phyloP scores from a whole-genome alignment of 2,888 invertebrate genomes.

The Melitaea athalia region DNA sequence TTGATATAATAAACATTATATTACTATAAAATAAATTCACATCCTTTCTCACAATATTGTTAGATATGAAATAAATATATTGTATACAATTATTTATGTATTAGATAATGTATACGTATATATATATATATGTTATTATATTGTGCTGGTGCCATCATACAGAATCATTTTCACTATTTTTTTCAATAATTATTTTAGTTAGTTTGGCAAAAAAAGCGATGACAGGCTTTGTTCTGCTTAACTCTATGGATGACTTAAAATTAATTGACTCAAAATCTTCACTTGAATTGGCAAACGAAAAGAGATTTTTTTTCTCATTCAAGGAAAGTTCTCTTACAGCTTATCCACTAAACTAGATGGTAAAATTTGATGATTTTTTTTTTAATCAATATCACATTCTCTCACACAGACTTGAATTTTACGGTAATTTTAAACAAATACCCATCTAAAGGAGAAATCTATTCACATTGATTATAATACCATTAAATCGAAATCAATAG shows the following conservation, averaged over 20 bases:
- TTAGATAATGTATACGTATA: slow-evolving; percentile 35
- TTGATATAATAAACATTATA: slow-evolving; percentile 48
- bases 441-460: slow-evolving; percentile 62
- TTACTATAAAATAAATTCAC: slow-evolving; percentile 61
- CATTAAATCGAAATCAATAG: slow-evolving; percentile 49
- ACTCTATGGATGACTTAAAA: slow-evolving; percentile 78
- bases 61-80: slow-evolving; percentile 58
- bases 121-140: slow-evolving; percentile 53
- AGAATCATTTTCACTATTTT: slow-evolving; percentile 54
- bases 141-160: slow-evolving; percentile 75
- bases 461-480: slow-evolving; percentile 55
- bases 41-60: slow-evolving; percentile 54
- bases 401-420: slow-evolving; percentile 63
- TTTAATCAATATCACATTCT: slow-evolving; percentile 64
- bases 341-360: slow-evolving; percentile 64
- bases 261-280: slow-evolving; percentile 76
- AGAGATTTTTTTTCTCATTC: slow-evolving; percentile 37
- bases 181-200: slow-evolving; percentile 54
- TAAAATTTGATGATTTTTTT: slow-evolving; percentile 55
- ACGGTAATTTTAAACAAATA: slow-evolving; percentile 52
- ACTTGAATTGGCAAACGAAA: slow-evolving; percentile 63
- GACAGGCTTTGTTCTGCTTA: slow-evolving; percentile 61
- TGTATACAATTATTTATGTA: slow-evolving; percentile 50
- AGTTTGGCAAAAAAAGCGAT: slow-evolving; percentile 73
- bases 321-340: slow-evolving; percentile 53